A percentile compares a stretch with the other conserved stretches of the same genome.
Evolutionary conservation across 2,888 invertebrate genomes (phyloP).

Genomic region (Limnephilus auricula): DNA sequence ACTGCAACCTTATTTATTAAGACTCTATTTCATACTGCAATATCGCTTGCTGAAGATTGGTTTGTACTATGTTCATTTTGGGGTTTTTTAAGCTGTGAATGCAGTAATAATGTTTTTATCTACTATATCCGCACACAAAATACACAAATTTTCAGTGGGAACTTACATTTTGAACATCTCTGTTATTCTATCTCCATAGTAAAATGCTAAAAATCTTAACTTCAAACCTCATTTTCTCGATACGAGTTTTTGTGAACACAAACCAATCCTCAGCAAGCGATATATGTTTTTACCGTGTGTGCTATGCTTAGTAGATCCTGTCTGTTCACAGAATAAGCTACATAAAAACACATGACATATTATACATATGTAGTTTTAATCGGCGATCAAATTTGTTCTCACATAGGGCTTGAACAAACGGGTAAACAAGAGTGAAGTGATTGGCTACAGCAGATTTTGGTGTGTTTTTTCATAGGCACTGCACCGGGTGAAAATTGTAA

Average conservation of each 20-base stretch:
- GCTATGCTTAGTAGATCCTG: constrained; percentile 10
- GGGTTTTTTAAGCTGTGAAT: too few species aligned
- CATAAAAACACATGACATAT: background rate
- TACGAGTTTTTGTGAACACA: too few species aligned
- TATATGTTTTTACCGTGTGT: background rate
- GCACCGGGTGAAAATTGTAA: constrained; percentile 23
- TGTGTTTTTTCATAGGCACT: constrained; percentile 18
- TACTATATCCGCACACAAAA: too few species aligned
- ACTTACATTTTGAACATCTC: too few species aligned
- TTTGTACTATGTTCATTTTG: too few species aligned
- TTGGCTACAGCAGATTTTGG: background rate
- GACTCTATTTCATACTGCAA: background rate
- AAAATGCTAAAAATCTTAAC: too few species aligned
- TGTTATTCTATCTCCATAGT: too few species aligned
- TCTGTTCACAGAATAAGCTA: background rate
- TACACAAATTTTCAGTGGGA: too few species aligned
- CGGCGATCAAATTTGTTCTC: background rate
- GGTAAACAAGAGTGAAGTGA: background rate
- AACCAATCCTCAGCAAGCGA: too few species aligned
- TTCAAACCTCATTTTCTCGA: too few species aligned
- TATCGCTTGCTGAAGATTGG: too few species aligned
- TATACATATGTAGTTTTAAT: background rate
- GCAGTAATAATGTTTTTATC: too few species aligned
- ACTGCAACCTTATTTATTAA: background rate
- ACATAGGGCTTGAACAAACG: background rate